Conservation (phyloP, 2,113 vertebrate genomes). For the Sturnus vulgaris region DNA sequence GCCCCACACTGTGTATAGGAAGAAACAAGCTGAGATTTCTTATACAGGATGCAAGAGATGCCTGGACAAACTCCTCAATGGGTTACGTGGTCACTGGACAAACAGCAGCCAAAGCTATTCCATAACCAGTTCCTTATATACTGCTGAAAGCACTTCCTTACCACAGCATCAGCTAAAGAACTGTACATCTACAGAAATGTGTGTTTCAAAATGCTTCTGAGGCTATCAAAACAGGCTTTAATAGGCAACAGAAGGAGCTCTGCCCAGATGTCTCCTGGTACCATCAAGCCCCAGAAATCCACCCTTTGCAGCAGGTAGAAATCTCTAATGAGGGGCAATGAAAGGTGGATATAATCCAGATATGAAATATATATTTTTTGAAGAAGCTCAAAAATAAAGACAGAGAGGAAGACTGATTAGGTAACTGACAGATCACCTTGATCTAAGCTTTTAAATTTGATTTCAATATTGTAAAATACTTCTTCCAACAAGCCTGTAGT, state of each 20-base stretch:
- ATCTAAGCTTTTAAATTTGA: background rate
- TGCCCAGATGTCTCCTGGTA: background rate
- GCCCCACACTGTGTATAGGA: background rate
- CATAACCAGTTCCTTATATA: background rate
- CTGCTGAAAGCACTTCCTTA: background rate
- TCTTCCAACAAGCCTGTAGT: background rate
- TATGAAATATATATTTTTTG: background rate
- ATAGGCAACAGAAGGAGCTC: background rate
- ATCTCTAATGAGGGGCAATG: background rate
- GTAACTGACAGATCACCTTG: background rate
- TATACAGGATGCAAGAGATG: background rate
- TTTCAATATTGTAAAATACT: background rate
- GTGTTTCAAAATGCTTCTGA: background rate
- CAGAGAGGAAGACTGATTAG: background rate
- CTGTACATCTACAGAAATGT: background rate
- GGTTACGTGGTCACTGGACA: background rate
- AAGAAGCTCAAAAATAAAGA: background rate
- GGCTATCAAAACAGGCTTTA: background rate
- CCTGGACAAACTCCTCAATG: background rate
- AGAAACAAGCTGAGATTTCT: background rate
- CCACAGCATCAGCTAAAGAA: background rate
- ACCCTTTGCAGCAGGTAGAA: background rate
- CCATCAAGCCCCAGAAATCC: background rate
- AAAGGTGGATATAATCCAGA: background rate
- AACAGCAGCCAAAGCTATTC: background rate